phyloP scores from a whole-genome alignment of 1,140 invertebrate species.

The Amyelois transitella region DNA sequence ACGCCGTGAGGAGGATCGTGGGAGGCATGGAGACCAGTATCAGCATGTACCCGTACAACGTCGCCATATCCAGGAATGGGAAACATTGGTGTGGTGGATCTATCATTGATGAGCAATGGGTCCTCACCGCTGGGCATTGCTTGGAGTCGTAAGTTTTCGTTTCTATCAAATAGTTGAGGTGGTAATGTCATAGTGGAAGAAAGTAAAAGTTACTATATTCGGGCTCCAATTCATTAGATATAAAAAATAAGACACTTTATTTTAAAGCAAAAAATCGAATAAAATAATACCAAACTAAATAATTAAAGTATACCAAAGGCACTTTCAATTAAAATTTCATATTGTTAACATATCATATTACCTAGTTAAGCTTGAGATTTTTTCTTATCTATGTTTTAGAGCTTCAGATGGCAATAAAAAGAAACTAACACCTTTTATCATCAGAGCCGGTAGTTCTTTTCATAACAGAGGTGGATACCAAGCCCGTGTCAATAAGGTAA shows the following conservation, averaged over 20 bases:
- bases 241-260: too few species aligned
- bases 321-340: too few species aligned
- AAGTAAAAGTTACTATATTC: background rate
- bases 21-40: constrained; percentile 63
- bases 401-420: constrained; percentile 39
- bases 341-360: too few species aligned
- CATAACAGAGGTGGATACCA: constrained; percentile 60
- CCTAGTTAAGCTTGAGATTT: background rate
- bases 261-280: too few species aligned
- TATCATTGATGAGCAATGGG: constrained; percentile 71
- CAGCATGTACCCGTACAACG: constrained; percentile 58
- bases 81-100: constrained; percentile 74
- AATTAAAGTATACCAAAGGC: too few species aligned
- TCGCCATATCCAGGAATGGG: constrained; percentile 50
- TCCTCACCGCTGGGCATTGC: constrained; percentile 75
- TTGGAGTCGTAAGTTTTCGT: constrained; percentile 46
- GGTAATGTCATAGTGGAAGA: background rate
- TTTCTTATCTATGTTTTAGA: constrained; percentile 24
- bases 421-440: constrained; percentile 42
- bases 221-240: background rate
- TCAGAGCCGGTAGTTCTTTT: constrained; percentile 59
- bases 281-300: too few species aligned
- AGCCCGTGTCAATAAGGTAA: constrained; percentile 55
- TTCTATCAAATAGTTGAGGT: background rate
- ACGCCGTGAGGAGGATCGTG: constrained; percentile 52